Evolutionary conservation across 2,113 vertebrate genomes (phyloP), one percentile per base, ranked within the genome.

Genomic region (Epinephelus fuscoguttatus): DNA sequence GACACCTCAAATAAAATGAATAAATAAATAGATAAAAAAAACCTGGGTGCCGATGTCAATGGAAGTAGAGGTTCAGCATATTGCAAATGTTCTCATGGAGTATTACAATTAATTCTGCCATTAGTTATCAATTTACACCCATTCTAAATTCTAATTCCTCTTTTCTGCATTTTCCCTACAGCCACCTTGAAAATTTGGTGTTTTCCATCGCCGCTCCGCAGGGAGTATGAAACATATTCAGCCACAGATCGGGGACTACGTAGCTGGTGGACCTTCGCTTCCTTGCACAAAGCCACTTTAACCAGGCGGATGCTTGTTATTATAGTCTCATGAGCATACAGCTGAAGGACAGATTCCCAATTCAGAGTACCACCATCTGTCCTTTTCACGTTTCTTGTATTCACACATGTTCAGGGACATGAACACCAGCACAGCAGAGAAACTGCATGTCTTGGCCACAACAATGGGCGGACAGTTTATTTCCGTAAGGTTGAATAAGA

Each of bases 361-460:
- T 30, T 60, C 49, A 52, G 60, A 74, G 23, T 25, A 62, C 21
- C 27, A n/a, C 73, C 73, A 77, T 71, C 73, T 81, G 78, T 80
- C 64, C 57, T 60, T 59, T 59, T 70, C n/a, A 50, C 2, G 1
- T 52, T 50, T 37, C 70, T 63, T 57, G 30, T 30, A 52, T 21
- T 64, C 53, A 55, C 61, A 77, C 27, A 23, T 64, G 70, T 18
- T 42, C 40, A 33, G 72, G 61, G 60, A 45, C n/a, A 27, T 59
- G 25, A 10, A 60, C 33, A 18, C 45, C n/a, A 75, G 37, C 33
- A 25, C 67, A 60, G 71, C 73, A 61, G 9, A 23, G 25, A 30
- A 64, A 53, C 8, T 0, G 1, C 25, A 56, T 63, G 37, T 50
- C 6, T 47, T 23, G 2, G 69, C 37, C 60, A 19, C 62, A 67